Evolutionary conservation across 2,888 invertebrate genomes (phyloP), one percentile per base, ranked within the genome.

Genomic region (Smittia sp.): DNA sequence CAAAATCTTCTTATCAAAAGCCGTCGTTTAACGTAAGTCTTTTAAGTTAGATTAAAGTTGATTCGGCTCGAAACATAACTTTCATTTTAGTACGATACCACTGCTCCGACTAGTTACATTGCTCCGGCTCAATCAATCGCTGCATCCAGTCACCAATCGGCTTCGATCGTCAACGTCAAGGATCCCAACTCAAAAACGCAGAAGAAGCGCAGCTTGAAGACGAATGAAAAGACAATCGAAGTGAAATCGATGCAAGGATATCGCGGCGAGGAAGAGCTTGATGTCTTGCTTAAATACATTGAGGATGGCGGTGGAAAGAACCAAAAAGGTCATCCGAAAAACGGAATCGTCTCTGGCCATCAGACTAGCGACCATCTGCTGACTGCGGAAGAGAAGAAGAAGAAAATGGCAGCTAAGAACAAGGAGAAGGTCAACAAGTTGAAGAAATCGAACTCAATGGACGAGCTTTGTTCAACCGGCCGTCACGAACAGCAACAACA

Each of bases 391-490:
- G 77, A 78, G 77, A 81, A 82, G 70, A 83, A 84, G 52, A 84
- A 85, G 74, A 82, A 80, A 25, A 78, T 81, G 74, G 77, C 78
- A 46, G 79, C 78, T 52, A 78, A 79, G 58, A 78, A 80, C 9
- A 80, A 83, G 39, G 82, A 84, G 72, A 84, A 85, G 76, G 78
- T 74, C 9, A 73, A 76, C 41, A 79, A 81, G 38, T 41, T 87
- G 74, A 88, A 90, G 79, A 90, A 92, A 76, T 89, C 91, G 76
- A 89, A 90, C 79, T 92, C 92, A 32, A 83, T 93, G 77, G 92
- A 93, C 80, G 93, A 93, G 82, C 86, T 92, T 76, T 78, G 82
- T 68, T 68, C 52, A 32, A 58, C 68, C 18, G 32, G n/a, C 25
- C 73, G 73, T 25, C 63, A 69, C 39, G 75, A 75, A 46, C 74